A percentile compares a stretch with the other conserved stretches of the same genome.
Conservation (phyloP, 2,888 invertebrate genomes). For the Hoplodrina ambigua region DNA sequence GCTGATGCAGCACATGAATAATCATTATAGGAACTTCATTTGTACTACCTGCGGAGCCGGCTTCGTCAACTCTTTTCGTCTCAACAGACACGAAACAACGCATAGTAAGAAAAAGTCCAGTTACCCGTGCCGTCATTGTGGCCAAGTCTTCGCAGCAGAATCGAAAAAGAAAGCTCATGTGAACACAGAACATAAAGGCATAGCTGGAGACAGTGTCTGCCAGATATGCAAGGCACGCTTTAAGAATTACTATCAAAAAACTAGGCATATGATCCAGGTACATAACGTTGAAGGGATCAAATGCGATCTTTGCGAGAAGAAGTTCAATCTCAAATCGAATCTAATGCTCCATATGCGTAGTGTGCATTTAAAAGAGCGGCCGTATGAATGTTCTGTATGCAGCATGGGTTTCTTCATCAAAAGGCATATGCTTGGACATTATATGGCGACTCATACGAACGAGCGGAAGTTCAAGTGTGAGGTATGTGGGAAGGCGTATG, state of each 20-base stretch:
- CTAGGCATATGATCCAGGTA: constrained; percentile 85
- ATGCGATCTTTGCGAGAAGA: constrained; percentile 84
- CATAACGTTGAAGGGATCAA: constrained; percentile 85
- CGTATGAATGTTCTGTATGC: constrained; percentile 85
- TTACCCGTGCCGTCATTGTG: constrained; percentile 82
- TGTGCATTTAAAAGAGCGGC: constrained; percentile 84
- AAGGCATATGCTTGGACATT: constrained; percentile 87
- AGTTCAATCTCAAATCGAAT: constrained; percentile 85
- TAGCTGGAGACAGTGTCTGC: constrained; percentile 85
- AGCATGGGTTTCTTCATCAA: constrained; percentile 87
- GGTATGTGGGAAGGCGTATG: constrained; percentile 90
- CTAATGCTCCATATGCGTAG: constrained; percentile 83
- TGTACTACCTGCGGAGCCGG: constrained; percentile 86
- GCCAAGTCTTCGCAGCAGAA: constrained; percentile 80
- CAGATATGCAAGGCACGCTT: constrained; percentile 86
- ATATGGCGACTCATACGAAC: constrained; percentile 86
- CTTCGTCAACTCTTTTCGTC: constrained; percentile 82
- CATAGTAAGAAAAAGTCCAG: constrained; percentile 84
- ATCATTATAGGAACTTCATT: constrained; percentile 85
- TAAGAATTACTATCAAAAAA: constrained; percentile 87
- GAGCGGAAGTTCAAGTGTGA: constrained; percentile 91
- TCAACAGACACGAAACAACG: constrained; percentile 83
- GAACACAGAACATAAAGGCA: constrained; percentile 84
- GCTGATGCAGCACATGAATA: constrained; percentile 86
- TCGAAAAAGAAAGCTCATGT: constrained; percentile 86